Percentiles rank a stretch among this genome's conserved stretches.
Evolutionary conservation across 1,140 invertebrate genomes (phyloP).

Genomic region (Drosophila chauvacae): DNA sequence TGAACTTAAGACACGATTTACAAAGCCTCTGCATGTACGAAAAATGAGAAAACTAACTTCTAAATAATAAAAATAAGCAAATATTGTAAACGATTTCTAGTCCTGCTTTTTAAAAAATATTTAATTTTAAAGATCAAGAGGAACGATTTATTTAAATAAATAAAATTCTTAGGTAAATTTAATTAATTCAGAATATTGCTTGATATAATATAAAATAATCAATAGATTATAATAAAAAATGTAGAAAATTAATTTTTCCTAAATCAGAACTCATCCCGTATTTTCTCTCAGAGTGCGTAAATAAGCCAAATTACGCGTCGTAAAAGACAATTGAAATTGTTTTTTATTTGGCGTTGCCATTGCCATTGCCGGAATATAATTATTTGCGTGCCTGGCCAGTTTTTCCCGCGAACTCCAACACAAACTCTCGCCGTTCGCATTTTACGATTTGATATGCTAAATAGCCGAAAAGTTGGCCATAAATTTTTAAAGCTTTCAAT

Average conservation of each 20-base stretch:
- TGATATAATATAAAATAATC: no score
- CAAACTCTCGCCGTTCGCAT: constrained; percentile 13
- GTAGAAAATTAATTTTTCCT: background rate
- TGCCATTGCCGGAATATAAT: constrained; percentile 18
- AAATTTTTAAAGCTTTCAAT: constrained; percentile 78
- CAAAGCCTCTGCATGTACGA: no score
- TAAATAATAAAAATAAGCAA: no score
- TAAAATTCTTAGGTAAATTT: no score
- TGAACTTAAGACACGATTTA: no score
- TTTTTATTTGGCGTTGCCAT: constrained; percentile 17
- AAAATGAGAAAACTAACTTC: no score
- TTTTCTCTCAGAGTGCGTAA: constrained; percentile 18
- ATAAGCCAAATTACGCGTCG: constrained; percentile 31
- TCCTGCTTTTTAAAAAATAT: no score
- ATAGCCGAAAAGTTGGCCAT: constrained; percentile 69
- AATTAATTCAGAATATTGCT: no score
- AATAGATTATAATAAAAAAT: no score
- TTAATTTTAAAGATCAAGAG: no score
- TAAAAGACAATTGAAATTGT: constrained; percentile 54
- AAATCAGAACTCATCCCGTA: background rate
- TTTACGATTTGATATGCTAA: constrained; percentile 64
- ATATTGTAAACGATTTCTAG: no score
- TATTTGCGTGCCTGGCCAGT: constrained; percentile 37
- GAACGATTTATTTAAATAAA: no score
- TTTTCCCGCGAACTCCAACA: constrained; percentile 17